A percentile compares a stretch with the other conserved stretches of the same genome.
Evolutionary conservation across 2,113 vertebrate species (phyloP).

Genomic region (Dasypus novemcinctus): DNA sequence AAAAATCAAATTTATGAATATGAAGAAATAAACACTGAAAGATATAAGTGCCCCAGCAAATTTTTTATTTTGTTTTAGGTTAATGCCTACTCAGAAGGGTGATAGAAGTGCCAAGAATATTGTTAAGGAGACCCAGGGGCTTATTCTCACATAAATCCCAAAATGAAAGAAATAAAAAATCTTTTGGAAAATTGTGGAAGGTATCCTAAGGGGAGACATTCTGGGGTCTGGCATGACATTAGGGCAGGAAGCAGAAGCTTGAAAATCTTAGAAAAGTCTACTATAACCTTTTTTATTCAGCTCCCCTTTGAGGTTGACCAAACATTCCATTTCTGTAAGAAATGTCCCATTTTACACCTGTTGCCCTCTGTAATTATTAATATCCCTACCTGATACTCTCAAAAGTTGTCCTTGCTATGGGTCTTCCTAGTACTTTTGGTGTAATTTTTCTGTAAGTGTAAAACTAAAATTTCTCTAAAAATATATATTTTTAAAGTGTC

Average conservation of each 20-base stretch:
- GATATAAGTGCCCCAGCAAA: neutral
- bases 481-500: neutral
- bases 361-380: neutral
- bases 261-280: neutral
- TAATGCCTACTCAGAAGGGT: neutral
- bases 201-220: neutral
- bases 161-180: neutral
- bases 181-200: neutral
- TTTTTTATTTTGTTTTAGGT: neutral
- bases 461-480: too few relatives aligned
- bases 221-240: neutral
- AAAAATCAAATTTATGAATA: neutral
- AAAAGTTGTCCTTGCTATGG: neutral
- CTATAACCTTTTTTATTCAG: neutral
- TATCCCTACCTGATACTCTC: neutral
- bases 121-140: neutral
- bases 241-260: neutral
- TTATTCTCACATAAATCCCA: conserved; percentile 34
- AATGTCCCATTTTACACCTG: neutral
- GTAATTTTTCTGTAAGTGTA: too few relatives aligned
- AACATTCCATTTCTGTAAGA: neutral
- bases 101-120: neutral
- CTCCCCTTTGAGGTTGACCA: neutral
- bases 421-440: too few relatives aligned
- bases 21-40: neutral